These are phyloP conservation scores for Tragelaphus eurycerus DNA, from an alignment of 2,797 vertebrate species.

Conservation along the genomic window DNA sequence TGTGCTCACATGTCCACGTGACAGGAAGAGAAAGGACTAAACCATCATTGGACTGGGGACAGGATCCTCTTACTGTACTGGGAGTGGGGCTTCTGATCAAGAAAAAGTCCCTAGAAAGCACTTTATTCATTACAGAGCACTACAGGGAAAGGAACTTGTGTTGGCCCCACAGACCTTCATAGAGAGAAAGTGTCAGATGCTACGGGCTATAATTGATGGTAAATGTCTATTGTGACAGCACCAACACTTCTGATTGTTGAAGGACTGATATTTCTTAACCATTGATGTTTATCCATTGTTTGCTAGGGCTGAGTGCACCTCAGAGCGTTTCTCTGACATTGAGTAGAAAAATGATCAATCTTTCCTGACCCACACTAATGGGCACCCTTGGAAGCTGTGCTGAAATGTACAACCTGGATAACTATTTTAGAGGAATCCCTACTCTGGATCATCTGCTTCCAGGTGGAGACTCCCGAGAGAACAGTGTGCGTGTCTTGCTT, in stretches of 20 bases:
- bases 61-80: background rate
- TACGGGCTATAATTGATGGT: background rate
- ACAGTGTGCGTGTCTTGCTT: background rate
- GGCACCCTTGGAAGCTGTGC: background rate
- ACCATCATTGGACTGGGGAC: background rate
- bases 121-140: background rate
- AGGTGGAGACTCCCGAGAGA: background rate
- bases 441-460: background rate
- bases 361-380: background rate
- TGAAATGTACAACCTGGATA: background rate
- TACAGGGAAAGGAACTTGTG: background rate
- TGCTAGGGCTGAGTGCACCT: background rate
- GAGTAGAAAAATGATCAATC: background rate
- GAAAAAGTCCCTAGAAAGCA: background rate
- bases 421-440: background rate
- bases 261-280: background rate
- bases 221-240: background rate
- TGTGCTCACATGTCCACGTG: rapidly evolving
- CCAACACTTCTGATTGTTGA: background rate
- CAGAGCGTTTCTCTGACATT: rapidly evolving
- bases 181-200: background rate
- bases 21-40: background rate
- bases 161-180: background rate
- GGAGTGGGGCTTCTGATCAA: background rate
- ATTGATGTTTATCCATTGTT: rapidly evolving